Conservation (phyloP, 2,113 vertebrate genomes). For the Plestiodon gilberti region DNA sequence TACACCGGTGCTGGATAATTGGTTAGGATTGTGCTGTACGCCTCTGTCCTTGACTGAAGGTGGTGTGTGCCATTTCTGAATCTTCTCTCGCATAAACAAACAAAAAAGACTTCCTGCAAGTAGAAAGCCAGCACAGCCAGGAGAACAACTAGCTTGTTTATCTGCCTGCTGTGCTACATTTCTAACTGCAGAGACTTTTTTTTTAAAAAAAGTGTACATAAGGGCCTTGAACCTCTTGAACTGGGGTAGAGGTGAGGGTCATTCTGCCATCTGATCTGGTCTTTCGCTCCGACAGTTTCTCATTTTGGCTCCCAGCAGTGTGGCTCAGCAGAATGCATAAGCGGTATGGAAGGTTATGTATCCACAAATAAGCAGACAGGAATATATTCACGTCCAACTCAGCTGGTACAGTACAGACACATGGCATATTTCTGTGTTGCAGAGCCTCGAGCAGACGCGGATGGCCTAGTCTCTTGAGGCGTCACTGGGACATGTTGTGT, state of each 20-base stretch:
- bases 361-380: neutral
- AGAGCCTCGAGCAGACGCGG: neutral
- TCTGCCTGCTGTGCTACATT: neutral
- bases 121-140: neutral
- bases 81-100: too few relatives aligned
- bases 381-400: neutral
- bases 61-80: neutral
- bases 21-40: too few relatives aligned
- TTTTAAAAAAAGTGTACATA: neutral
- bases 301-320: neutral
- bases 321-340: neutral
- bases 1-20: too few relatives aligned
- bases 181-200: neutral
- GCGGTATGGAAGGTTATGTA: neutral
- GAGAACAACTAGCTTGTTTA: neutral
- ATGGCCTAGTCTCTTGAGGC: neutral
- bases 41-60: too few relatives aligned
- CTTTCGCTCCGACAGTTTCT: neutral
- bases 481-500: neutral
- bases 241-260: too few relatives aligned
- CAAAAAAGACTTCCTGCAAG: neutral
- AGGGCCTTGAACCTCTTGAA: too few relatives aligned
- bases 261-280: neutral
- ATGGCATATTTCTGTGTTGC: neutral
- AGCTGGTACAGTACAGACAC: neutral